Conservation (phyloP, 2,888 invertebrate genomes). For the Eurytoma adleriae region DNA sequence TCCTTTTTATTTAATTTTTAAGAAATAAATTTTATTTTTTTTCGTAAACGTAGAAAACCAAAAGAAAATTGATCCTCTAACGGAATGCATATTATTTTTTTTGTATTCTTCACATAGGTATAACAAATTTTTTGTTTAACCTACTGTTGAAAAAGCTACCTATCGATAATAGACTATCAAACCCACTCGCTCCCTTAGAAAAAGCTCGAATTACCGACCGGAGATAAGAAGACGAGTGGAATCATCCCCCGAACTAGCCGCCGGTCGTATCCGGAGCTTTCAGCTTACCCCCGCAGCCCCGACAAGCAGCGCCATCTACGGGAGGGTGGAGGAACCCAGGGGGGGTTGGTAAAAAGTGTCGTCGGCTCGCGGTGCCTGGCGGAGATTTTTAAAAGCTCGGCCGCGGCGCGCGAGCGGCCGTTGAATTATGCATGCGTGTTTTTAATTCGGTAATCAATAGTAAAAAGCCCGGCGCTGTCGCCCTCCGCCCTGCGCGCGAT, state of each 20-base stretch:
- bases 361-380: slow-evolving; percentile 40
- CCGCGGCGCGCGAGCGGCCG: slow-evolving; percentile 55
- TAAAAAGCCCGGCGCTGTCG: slow-evolving; percentile 69
- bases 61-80: no score
- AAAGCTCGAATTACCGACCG: slow-evolving; percentile 34
- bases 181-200: background rate
- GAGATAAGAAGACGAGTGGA: slow-evolving; percentile 3
- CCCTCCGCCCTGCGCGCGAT: slow-evolving; percentile 57
- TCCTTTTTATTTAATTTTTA: no score
- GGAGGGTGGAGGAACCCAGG: slow-evolving; percentile 14
- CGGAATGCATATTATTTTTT: no score
- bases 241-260: background rate
- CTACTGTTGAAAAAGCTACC: background rate
- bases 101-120: no score
- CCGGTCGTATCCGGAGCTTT: background rate
- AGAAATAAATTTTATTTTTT: no score
- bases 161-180: background rate
- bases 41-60: no score
- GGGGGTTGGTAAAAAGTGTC: background rate
- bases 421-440: slow-evolving; percentile 74
- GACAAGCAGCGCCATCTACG: slow-evolving; percentile 38
- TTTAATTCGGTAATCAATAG: slow-evolving; percentile 75
- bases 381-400: slow-evolving; percentile 46
- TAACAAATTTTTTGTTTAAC: no score
- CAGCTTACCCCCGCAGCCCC: slow-evolving; percentile 26